Evolutionary conservation across 2,797 vertebrate genomes (phyloP), one percentile per base, ranked within the genome.

Genomic region (Sphenodon punctatus): DNA sequence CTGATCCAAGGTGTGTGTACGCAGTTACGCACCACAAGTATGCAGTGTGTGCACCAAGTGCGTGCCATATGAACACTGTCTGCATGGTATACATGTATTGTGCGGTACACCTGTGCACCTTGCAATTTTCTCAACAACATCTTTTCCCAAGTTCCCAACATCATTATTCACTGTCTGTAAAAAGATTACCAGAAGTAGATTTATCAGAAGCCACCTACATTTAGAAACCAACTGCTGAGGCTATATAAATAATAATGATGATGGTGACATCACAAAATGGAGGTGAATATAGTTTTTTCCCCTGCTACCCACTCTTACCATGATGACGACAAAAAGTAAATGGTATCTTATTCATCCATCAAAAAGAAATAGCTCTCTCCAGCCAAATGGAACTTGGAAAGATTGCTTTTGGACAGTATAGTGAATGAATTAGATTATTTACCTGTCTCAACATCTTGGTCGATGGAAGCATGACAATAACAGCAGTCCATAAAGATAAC

Each of bases 401-500:
- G 42, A 4, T 39, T 45, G 45, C 11, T 32, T 64, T 14, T 2
- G 3, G 9, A 70, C 45, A 7, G 15, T 1, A n/a, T 45, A 68
- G 80, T 43, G 17, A 67, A 68, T 0, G 1, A 36, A 4, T 15
- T 23, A 36, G 43, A 53, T 77, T 51, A 25, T 84, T 95, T 95
- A 96, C 96, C 96, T 94, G 91, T 84, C 68, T 92, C 91, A 0
- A 2, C 87, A 38, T 38, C 46, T 10, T 6, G 74, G 32, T 49
- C 45, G 36, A 34, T 2, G 2, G 32, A 10, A 0, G 67, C 25
- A 0, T 0, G 71, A 23, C 96, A 94, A 6, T 93, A 96, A 74
- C 96, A 96, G 90, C 96, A 96, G 70, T 96, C 96, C 92, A 96
- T 59, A 89, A 96, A 96, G 92, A 96, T 53, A 71, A 90, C 0